These are phyloP conservation scores for Pimpla rufipes DNA, from an alignment of 2,888 invertebrate genomes.

Conservation along the genomic window DNA sequence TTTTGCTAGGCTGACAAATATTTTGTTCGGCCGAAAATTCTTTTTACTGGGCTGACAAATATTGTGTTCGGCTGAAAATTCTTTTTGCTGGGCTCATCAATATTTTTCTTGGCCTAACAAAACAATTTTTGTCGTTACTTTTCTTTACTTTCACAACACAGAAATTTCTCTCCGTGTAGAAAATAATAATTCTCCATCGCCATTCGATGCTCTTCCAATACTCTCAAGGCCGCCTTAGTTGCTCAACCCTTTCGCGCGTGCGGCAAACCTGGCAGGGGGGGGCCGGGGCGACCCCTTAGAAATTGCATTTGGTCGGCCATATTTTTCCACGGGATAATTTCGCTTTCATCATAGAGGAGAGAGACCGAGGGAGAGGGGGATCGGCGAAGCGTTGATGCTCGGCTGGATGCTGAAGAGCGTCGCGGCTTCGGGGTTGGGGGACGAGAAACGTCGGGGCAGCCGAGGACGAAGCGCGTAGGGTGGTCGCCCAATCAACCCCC, in stretches of 20 bases:
- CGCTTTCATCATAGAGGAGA: slow-evolving; percentile 78
- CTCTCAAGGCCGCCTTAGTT: slow-evolving; percentile 36
- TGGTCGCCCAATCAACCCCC: slow-evolving; percentile 85
- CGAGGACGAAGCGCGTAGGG: slow-evolving; percentile 73
- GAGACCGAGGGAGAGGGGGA: no score
- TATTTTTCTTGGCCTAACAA: no score
- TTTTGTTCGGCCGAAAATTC: no score
- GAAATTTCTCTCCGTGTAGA: no score
- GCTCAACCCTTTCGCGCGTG: slow-evolving; percentile 48
- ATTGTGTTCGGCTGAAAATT: no score
- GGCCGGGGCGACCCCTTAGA: slow-evolving; percentile 73
- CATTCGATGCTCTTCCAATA: slow-evolving; percentile 20
- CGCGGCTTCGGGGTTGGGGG: slow-evolving; percentile 61
- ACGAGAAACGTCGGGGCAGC: slow-evolving; percentile 54
- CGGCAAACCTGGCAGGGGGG: slow-evolving; percentile 17
- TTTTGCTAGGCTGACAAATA: no score
- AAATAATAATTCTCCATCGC: slow-evolving; percentile 23
- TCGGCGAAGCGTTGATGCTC: slow-evolving; percentile 76
- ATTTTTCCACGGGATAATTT: slow-evolving; percentile 81
- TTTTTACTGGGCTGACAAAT: no score
- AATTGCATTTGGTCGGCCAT: slow-evolving; percentile 82
- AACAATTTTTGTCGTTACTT: no score
- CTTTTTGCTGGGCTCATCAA: no score
- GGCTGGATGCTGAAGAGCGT: slow-evolving; percentile 40
- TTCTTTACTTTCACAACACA: no score